Base-by-base conservation (phyloP, 2,797 vertebrate genomes). In the Lepus townsendii region DNA sequence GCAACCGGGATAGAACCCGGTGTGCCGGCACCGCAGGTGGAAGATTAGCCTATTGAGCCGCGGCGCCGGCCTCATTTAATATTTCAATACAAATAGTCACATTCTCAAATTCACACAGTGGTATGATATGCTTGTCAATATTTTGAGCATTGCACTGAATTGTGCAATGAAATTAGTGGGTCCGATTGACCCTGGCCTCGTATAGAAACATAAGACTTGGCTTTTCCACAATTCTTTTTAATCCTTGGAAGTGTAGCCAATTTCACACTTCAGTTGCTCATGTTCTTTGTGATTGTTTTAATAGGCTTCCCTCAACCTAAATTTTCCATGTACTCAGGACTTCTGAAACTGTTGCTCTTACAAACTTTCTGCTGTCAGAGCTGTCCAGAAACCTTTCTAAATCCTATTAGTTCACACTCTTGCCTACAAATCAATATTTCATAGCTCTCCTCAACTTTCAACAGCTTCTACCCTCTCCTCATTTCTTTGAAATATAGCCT, bases 181-280 rank as follows among this genome's bases (percentile, higher is more conserved):
- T 85, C 73, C 85, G 52, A 75, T 47, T 77, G 38, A 0, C 19
- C 26, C 26, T 7, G 72, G 2, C 72, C 8, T 88, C 47, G 88
- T 83, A 68, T 68, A 1, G 93, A 95, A 84, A 86, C 42, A 95
- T 38, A 89, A 83, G 63, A 14, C 13, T 50, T 65, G 2, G 24
- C 47, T 78, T 93, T 90, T 79, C 57, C 50, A 50, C 10, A 30
- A 62, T 83, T 93, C 78, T 27, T 68, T 88, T 77, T 90, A 60
- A 50, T 79, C 66, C 8, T 35, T 22, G 54, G 19, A 42, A 52
- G 26, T 69, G 71, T n/a, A 80, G n/a, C n/a, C 35, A 91, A 71
- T 54, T 76, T 94, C 50, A 3, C 62, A 32, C 68, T 38, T 54
- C 30, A 19, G 54, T 95, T 68, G 35, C 26, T 9, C 30, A 79